Percentiles rank a stretch among this genome's conserved stretches.
Evolutionary conservation across 2,888 invertebrate genomes (phyloP).

Genomic region (Zonitis immaculata): DNA sequence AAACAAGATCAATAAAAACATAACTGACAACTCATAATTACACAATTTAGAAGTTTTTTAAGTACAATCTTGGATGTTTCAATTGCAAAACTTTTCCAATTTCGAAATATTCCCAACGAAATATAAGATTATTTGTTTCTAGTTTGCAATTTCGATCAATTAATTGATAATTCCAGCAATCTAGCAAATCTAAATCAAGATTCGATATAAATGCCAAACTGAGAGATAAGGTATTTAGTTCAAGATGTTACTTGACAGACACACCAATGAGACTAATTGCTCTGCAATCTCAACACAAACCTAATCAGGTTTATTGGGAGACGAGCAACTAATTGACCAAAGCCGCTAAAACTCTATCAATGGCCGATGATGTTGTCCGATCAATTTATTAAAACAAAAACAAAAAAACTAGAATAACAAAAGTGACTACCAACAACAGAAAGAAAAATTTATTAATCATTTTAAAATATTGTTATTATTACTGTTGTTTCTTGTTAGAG

Average conservation of each 20-base stretch:
- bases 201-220: constrained; percentile 16
- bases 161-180: constrained; percentile 3
- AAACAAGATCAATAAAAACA: background rate
- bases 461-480: too few relatives aligned
- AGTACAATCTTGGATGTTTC: background rate
- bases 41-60: background rate
- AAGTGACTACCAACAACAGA: too few relatives aligned
- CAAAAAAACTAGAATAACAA: too few relatives aligned
- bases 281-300: constrained; percentile 24
- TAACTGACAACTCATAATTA: background rate
- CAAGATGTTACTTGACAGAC: constrained; percentile 24
- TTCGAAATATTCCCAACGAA: background rate
- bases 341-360: constrained; percentile 27
- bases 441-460: too few relatives aligned
- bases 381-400: background rate
- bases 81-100: background rate
- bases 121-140: background rate
- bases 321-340: constrained; percentile 24
- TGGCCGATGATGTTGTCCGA: constrained; percentile 12
- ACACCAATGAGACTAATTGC: constrained; percentile 24
- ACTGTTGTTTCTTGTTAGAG: too few relatives aligned
- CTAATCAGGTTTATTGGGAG: constrained; percentile 14
- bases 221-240: constrained; percentile 21
- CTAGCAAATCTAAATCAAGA: constrained; percentile 3
- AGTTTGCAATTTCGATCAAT: constrained; percentile 7